These are phyloP conservation scores for Calcarius lapponicus DNA, from an alignment of 2,797 vertebrate genomes.

Conservation along the genomic window DNA sequence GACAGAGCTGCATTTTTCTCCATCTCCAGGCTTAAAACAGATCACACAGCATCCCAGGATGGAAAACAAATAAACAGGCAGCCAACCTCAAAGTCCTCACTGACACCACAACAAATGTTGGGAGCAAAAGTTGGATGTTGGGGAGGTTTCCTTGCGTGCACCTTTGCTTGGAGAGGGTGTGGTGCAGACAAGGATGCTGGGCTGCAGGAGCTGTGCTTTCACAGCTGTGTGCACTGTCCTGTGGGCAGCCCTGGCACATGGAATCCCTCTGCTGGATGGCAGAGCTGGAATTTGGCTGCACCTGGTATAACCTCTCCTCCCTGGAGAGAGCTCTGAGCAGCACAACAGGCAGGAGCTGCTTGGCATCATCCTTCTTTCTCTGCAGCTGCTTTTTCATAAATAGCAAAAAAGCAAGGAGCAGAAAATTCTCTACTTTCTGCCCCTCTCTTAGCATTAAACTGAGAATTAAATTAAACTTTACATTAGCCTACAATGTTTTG, in stretches of 20 bases:
- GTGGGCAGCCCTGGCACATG: not conserved
- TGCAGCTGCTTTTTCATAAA: not conserved
- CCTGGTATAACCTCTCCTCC: not conserved
- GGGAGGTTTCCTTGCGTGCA: not conserved
- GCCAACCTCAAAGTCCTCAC: constrained; percentile 25
- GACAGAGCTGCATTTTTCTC: constrained; percentile 19
- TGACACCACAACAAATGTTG: constrained; percentile 34
- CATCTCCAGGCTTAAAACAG: constrained; percentile 19
- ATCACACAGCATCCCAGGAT: constrained; percentile 16
- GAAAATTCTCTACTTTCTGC: not conserved
- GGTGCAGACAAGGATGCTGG: not conserved
- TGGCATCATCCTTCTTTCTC: fast-evolving
- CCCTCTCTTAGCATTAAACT: not conserved
- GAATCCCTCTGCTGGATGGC: not conserved
- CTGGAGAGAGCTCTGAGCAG: not conserved
- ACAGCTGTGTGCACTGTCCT: fast-evolving
- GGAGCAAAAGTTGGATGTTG: not conserved
- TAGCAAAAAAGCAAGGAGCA: not conserved
- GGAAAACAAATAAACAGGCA: constrained; percentile 50
- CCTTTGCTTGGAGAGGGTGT: not conserved
- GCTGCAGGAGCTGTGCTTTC: not conserved
- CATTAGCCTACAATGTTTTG: not conserved
- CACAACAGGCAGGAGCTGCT: not conserved
- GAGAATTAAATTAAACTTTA: not conserved
- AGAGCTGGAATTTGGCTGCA: not conserved